These are phyloP conservation scores for Achatina immaculata DNA, from an alignment of 1,140 invertebrate genomes.

Conservation along the genomic window DNA sequence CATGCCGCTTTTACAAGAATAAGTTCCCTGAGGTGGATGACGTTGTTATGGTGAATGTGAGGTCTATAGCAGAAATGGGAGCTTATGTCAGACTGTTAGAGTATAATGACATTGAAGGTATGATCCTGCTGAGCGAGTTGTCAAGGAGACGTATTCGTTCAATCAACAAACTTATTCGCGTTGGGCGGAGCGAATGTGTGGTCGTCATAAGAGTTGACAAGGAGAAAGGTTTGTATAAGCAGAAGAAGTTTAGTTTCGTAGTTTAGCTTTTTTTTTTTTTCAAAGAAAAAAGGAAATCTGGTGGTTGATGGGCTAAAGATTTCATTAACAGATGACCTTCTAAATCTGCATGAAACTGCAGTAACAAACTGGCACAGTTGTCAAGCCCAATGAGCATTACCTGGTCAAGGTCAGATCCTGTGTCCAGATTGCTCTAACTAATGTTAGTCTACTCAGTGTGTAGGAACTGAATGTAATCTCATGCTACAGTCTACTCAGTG, in stretches of 20 bases:
- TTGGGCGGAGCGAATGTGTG: slow-evolving; percentile 98
- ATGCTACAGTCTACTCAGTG: no score
- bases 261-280: slow-evolving; percentile 30
- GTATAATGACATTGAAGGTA: slow-evolving; percentile 98
- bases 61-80: slow-evolving; percentile 99
- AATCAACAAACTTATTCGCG: slow-evolving; percentile 98
- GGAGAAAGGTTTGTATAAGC: slow-evolving; percentile 90
- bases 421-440: no score
- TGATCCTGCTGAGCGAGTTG: slow-evolving; percentile 87
- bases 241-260: no score
- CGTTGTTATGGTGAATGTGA: slow-evolving; percentile 99
- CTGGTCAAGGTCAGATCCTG: no score
- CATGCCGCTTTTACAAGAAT: slow-evolving; percentile 97
- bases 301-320: background rate
- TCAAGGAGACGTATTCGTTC: slow-evolving; percentile 98
- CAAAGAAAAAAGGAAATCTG: background rate
- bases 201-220: slow-evolving; percentile 99
- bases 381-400: no score
- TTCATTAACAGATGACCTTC: no score
- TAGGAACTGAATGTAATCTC: no score
- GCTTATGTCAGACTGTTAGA: slow-evolving; percentile 98
- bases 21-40: slow-evolving; percentile 99
- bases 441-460: no score
- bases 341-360: no score
- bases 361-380: no score